A percentile compares a stretch with the other conserved stretches of the same genome.
These are phyloP conservation scores for Capitulum mitella DNA, from an alignment of 2,888 invertebrate species.

Conservation along the genomic window DNA sequence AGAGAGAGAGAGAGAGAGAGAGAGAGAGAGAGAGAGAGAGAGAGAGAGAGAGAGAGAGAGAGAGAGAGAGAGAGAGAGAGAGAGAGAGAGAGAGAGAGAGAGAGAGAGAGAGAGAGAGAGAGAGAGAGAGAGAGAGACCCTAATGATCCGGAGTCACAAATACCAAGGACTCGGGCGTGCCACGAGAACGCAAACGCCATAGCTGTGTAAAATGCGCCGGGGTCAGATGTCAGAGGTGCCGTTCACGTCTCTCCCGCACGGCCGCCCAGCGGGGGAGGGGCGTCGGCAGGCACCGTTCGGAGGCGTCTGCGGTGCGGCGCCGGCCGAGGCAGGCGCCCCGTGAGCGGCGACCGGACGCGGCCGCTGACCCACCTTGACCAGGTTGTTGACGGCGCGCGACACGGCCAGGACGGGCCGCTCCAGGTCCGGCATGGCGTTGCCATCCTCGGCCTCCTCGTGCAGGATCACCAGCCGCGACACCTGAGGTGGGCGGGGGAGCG, in stretches of 20 bases:
- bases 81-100: neutral
- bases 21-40: neutral
- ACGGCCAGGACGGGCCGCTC: slow-evolving; percentile 94
- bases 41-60: neutral
- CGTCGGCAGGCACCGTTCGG: neutral
- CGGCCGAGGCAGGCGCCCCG: too few species aligned
- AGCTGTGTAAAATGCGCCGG: too few species aligned
- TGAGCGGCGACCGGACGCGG: neutral
- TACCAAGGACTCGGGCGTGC: too few species aligned
- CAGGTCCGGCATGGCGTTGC: slow-evolving; percentile 99
- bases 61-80: neutral
- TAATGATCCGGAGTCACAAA: too few species aligned
- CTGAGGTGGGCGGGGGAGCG: slow-evolving; percentile 50
- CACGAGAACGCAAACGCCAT: too few species aligned
- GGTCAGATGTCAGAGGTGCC: too few species aligned
- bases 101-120: neutral
- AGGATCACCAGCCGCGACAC: slow-evolving; percentile 96
- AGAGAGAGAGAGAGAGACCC: neutral
- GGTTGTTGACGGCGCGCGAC: slow-evolving; percentile 92
- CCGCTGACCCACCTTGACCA: slow-evolving; percentile 76
- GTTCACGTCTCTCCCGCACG: too few species aligned
- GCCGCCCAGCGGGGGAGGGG: too few species aligned
- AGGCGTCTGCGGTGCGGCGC: too few species aligned
- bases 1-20: neutral
- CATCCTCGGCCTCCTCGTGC: slow-evolving; percentile 99